These are phyloP conservation scores for Lordiphosa mommai DNA, from an alignment of 1,140 invertebrate genomes.

Conservation along the genomic window DNA sequence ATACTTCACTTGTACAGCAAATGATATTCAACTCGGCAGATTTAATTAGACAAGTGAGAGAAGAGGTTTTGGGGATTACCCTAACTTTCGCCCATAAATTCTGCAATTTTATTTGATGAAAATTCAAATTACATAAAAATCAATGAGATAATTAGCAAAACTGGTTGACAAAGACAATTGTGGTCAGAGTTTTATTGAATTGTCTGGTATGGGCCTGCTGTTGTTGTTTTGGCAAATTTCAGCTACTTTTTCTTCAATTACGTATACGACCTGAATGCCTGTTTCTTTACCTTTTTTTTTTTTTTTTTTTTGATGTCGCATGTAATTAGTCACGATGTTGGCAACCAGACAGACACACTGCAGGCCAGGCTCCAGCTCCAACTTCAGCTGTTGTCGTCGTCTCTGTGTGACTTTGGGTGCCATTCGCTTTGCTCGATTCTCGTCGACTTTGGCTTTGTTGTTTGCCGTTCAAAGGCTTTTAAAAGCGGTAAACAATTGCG, in stretches of 20 bases:
- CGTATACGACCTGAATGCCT: slow-evolving; percentile 61
- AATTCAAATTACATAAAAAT: slow-evolving; percentile 27
- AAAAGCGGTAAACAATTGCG: slow-evolving; percentile 38
- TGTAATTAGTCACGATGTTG: slow-evolving; percentile 78
- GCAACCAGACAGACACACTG: slow-evolving; percentile 68
- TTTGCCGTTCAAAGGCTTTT: slow-evolving; percentile 49
- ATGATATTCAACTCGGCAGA: no score
- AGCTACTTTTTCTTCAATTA: slow-evolving; percentile 65
- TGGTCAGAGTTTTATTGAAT: slow-evolving; percentile 54
- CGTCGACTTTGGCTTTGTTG: slow-evolving; percentile 52
- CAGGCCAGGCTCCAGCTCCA: slow-evolving; percentile 44
- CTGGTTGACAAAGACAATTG: slow-evolving; percentile 18
- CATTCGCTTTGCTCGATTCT: slow-evolving; percentile 58
- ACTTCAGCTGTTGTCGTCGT: slow-evolving; percentile 19
- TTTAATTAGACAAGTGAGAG: background rate
- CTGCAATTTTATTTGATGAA: slow-evolving; percentile 14
- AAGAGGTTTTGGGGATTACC: background rate
- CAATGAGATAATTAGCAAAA: slow-evolving; percentile 27
- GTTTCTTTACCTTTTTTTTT: slow-evolving; percentile 1
- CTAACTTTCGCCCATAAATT: slow-evolving; percentile 33
- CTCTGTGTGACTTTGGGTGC: slow-evolving; percentile 42
- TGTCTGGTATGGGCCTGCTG: slow-evolving; percentile 34
- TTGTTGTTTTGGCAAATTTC: slow-evolving; percentile 43
- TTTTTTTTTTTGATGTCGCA: slow-evolving; percentile 67
- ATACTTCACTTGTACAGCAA: no score